These are phyloP conservation scores for Cynopterus sphinx DNA, from an alignment of 2,797 vertebrate genomes.

Conservation along the genomic window DNA sequence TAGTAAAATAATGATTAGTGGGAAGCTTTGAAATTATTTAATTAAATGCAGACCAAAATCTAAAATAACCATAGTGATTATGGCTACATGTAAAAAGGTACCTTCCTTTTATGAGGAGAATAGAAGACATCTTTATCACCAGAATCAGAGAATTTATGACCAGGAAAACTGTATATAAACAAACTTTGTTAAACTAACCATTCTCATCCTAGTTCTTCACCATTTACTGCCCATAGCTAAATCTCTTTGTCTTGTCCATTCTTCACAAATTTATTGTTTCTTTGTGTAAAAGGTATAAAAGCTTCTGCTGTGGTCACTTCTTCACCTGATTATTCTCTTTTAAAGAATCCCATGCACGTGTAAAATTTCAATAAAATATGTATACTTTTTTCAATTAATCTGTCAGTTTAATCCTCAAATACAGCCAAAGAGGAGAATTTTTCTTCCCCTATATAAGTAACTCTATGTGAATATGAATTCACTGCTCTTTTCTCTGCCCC, in stretches of 20 bases:
- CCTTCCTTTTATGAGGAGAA: not conserved
- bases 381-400: not conserved
- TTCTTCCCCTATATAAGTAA: not conserved
- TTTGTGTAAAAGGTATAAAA: conserved; percentile 7
- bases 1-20: not conserved
- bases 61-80: not conserved
- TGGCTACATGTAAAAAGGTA: not conserved
- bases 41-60: not conserved
- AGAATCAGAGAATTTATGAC: not conserved
- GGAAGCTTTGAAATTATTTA: conserved; percentile 18
- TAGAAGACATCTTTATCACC: not conserved
- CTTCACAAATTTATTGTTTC: not conserved
- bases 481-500: not conserved
- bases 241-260: not conserved
- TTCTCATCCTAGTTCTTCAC: not conserved
- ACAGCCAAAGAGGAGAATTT: not conserved
- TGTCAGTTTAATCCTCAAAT: not conserved
- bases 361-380: not conserved
- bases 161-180: not conserved
- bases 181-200: not conserved
- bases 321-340: not conserved
- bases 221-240: not conserved
- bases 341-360: not conserved
- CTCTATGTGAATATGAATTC: not conserved
- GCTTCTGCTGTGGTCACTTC: not conserved